A percentile compares a stretch with the other conserved stretches of the same genome.
phyloP scores from a whole-genome alignment of 2,113 vertebrate genomes.

The Pardalotus punctatus region DNA sequence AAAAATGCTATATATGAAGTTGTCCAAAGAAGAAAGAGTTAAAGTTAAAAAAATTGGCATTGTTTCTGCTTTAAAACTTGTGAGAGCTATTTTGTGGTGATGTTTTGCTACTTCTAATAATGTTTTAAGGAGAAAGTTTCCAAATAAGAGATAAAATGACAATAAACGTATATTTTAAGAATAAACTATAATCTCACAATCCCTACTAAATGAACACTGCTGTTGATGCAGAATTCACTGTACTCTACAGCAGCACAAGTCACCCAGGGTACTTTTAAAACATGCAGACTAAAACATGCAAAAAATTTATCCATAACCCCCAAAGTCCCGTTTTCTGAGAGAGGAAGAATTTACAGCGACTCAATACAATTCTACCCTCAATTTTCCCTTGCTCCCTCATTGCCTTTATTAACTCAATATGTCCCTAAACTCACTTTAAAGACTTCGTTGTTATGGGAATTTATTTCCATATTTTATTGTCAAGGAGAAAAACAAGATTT shows the following conservation, averaged over 20 bases:
- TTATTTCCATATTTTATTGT: slow-evolving; percentile 43
- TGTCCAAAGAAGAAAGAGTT: neutral
- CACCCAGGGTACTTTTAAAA: slow-evolving; percentile 14
- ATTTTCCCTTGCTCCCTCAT: neutral
- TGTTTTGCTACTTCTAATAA: slow-evolving; percentile 21
- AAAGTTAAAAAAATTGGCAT: neutral
- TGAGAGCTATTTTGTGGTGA: neutral
- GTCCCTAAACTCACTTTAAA: slow-evolving; percentile 1
- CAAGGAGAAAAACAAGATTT: neutral
- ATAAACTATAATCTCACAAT: slow-evolving; percentile 13
- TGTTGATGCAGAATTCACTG: neutral
- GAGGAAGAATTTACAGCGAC: slow-evolving; percentile 24
- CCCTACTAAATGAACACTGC: neutral
- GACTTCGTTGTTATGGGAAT: slow-evolving; percentile 2
- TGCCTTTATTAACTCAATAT: slow-evolving; percentile 53
- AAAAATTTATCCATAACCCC: slow-evolving; percentile 21
- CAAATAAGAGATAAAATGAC: neutral
- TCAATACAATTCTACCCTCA: neutral
- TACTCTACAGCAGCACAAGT: neutral
- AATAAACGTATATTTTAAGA: neutral
- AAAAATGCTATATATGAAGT: neutral
- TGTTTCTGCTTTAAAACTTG: neutral
- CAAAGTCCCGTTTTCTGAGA: slow-evolving; percentile 6
- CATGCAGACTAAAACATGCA: slow-evolving; percentile 3
- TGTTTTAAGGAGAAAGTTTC: neutral